Percentiles rank a stretch among this genome's conserved stretches.
phyloP scores from a whole-genome alignment of 1,140 invertebrate genomes.

The Agraylea sexmaculata region DNA sequence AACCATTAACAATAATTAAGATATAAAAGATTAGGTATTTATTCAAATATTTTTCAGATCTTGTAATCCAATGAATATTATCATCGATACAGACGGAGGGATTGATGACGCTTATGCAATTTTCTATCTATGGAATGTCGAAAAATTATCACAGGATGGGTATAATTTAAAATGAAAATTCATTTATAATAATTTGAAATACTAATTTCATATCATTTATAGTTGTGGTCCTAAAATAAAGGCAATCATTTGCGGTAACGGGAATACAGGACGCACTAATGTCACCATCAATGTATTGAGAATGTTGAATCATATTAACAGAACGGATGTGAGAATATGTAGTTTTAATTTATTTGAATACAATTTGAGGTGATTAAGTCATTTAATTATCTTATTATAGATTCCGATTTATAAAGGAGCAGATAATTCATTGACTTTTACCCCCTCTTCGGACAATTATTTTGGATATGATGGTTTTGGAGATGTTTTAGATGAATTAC shows the following conservation, averaged over 20 bases:
- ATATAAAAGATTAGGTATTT: no score
- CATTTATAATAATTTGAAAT: background rate
- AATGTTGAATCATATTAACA: conserved; percentile 36
- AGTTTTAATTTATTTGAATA: conserved; percentile 7
- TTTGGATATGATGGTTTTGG: conserved; percentile 52
- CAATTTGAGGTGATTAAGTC: background rate
- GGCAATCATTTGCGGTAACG: conserved; percentile 46
- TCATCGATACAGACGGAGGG: conserved; percentile 46
- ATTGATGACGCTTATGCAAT: conserved; percentile 45
- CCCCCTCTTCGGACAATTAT: conserved; percentile 20
- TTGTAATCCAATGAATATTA: conserved; percentile 26
- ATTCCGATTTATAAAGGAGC: conserved; percentile 51
- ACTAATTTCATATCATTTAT: no score
- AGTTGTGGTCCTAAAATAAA: conserved; percentile 31
- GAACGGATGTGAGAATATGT: conserved; percentile 37
- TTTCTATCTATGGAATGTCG: conserved; percentile 30
- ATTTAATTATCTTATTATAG: conserved; percentile 35
- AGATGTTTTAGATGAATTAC: conserved; percentile 33
- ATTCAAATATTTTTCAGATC: background rate
- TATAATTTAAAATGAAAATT: conserved; percentile 13
- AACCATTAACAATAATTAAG: no score
- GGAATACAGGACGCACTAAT: conserved; percentile 45
- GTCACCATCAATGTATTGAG: conserved; percentile 45
- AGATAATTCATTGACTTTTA: conserved; percentile 34
- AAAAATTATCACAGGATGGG: conserved; percentile 20